Base-by-base conservation (phyloP, 2,797 vertebrate genomes). In the Cossypha dichroa region DNA sequence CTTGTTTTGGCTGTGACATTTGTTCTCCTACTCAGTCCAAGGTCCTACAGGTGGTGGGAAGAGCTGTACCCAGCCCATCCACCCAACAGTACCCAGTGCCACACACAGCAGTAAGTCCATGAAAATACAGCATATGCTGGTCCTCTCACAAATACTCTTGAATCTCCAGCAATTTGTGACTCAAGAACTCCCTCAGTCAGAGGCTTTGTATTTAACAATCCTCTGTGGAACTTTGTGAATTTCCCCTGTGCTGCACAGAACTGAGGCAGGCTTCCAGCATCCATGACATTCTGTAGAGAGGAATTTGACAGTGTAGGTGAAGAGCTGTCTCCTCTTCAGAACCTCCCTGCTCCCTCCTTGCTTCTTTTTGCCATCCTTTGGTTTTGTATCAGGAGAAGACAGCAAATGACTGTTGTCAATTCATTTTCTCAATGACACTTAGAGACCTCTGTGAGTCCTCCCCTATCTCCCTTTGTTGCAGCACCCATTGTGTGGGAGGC, bases 311-410 rank as follows among this genome's bases (percentile, higher is more conserved):
- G 68, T 0, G 0, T n/a, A 33, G 76, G 59, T 51, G 52, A 91
- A 52, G 64, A 93, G 49, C 64, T 92, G 64, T 67, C 56, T 85
- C 58, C 60, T 75, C 72, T 34, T 60, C 38, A 77, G 48, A 45
- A 49, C 21, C 26, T 52, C 29, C 51, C 18, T 1, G 0, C 56
- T 80, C 36, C 45, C 58, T 88, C n/a, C 29, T 85, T 0, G 0
- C 21, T 80, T 93, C 78, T 51, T 69, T 85, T 94, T 15, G 10
- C 36, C 43, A 63, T 33, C 40, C 22, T 62, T 56, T 34, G 21
- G 11, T n/a, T 80, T 86, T 38, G 7, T 64, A 31, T 23, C 28
- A 36, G 52, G 31, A 86, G 45, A 43, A 88, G 15, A 92, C 31
- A 80, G 41, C 0, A 0, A 74, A 51, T 45, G 62, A 56, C 25